Evolutionary conservation across 2,113 vertebrate genomes (phyloP).

Genomic region (Ammospiza caudacuta): DNA sequence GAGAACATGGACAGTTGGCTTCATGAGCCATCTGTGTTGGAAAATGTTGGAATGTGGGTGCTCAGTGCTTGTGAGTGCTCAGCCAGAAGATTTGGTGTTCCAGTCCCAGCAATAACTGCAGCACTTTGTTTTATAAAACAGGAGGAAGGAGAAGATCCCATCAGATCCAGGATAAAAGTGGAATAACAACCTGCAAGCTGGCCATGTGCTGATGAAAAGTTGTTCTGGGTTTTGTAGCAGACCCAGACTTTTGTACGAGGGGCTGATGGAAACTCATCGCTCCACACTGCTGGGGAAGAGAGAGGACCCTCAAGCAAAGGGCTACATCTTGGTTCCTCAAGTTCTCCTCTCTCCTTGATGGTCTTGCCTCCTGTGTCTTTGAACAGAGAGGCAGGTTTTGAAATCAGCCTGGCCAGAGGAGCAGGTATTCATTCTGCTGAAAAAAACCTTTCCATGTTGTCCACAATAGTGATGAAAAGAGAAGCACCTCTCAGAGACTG

Average conservation of each 20-base stretch:
- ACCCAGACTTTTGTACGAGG: not conserved
- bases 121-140: not conserved
- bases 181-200: not conserved
- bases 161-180: not conserved
- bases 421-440: not conserved
- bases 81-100: not conserved
- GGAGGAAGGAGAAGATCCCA: not conserved
- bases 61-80: not conserved
- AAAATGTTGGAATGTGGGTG: not conserved
- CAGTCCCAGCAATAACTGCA: not conserved
- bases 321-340: fast-evolving
- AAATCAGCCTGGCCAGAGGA: not conserved
- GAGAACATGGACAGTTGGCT: not conserved
- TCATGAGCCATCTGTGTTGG: not conserved
- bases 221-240: not conserved
- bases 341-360: not conserved
- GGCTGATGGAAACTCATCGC: constrained; percentile 16
- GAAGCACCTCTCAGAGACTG: not conserved
- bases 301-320: not conserved
- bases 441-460: constrained; percentile 1
- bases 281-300: not conserved
- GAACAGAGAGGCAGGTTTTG: not conserved
- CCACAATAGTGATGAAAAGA: constrained; percentile 10
- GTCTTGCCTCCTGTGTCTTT: not conserved
- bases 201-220: not conserved